Base-by-base conservation (phyloP, 2,888 invertebrate species). In the Acronicta psi region DNA sequence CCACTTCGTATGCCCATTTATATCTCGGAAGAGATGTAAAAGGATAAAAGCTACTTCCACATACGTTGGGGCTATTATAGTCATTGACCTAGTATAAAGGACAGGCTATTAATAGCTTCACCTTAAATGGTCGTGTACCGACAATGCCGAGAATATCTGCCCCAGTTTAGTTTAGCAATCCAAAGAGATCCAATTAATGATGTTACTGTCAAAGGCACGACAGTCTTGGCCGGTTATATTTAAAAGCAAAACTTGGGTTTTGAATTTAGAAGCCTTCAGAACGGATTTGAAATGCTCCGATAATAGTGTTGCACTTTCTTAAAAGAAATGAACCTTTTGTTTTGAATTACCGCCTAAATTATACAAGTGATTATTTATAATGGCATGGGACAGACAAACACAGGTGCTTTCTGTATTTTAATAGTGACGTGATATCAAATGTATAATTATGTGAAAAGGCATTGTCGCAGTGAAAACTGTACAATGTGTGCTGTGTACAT, bases 381-480 rank as follows among this genome's bases (percentile, higher is more conserved):
- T 54, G 34, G 55, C 25, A 23, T 18, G 53, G 52, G 59, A 61
- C 58, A 59, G 52, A 68, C 58, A 65, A 69, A 72, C 59, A 72
- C 59, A 75, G 73, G 61, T 69, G 60, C 59, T 77, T 72, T 75
- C 73, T 68, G 62, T 61, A 59, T 62, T 59, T 76, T 68, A 69
- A 73, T 75, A 69, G 60, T 63, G 75, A 75, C 74, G 69, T 61
- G 68, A 69, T 68, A 79, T 76, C 53, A 66, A 71, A 71, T 60
- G 61, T 64, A 62, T 87, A 87, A 90, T 90, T 82, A 84, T 90
- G 91, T 79, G 91, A 90, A 88, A 76, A 79, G 61, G 71, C 81
- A 88, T 90, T 90, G 88, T 90, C 83, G 53, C 77, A 73, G 84
- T 68, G 84, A 83, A 85, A 83, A 76, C 60, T 59, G 61, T 68